Evolutionary conservation across 2,797 vertebrate species (phyloP).

Genomic region (Sus cebifrons): DNA sequence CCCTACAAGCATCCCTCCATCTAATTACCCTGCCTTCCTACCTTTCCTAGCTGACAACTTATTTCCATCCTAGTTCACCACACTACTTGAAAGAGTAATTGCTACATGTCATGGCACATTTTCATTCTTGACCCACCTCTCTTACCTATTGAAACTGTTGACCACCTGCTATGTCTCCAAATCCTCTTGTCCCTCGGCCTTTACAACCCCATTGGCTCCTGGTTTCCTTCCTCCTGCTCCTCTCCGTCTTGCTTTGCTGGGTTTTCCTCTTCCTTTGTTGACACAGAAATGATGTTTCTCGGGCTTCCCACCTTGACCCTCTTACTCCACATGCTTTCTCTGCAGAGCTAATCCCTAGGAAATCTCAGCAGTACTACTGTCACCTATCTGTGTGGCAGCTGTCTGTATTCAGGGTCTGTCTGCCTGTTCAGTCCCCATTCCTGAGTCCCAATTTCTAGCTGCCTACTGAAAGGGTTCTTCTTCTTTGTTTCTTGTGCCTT

Average conservation of each 20-base stretch:
- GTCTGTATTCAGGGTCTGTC: background rate
- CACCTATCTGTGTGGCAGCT: background rate
- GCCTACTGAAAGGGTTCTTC: background rate
- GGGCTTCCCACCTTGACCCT: background rate
- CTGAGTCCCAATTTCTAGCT: conserved; percentile 13
- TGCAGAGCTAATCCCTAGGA: background rate
- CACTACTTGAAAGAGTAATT: background rate
- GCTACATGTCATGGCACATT: background rate
- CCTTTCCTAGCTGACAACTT: background rate
- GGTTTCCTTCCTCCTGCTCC: background rate
- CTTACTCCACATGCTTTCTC: background rate
- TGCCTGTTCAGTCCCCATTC: background rate
- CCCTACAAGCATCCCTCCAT: background rate
- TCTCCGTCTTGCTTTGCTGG: background rate
- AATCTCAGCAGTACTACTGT: background rate
- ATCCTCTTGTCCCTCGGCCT: background rate
- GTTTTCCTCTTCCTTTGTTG: conserved; percentile 48
- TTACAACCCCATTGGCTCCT: background rate
- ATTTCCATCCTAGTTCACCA: background rate
- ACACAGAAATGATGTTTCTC: conserved; percentile 15
- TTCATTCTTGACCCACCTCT: background rate
- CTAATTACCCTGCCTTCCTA: background rate
- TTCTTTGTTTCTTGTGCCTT: background rate
- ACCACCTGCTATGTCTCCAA: background rate
- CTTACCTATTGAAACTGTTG: conserved; percentile 7